phyloP scores from a whole-genome alignment of 2,888 invertebrate species.

The Campaea margaritaria region DNA sequence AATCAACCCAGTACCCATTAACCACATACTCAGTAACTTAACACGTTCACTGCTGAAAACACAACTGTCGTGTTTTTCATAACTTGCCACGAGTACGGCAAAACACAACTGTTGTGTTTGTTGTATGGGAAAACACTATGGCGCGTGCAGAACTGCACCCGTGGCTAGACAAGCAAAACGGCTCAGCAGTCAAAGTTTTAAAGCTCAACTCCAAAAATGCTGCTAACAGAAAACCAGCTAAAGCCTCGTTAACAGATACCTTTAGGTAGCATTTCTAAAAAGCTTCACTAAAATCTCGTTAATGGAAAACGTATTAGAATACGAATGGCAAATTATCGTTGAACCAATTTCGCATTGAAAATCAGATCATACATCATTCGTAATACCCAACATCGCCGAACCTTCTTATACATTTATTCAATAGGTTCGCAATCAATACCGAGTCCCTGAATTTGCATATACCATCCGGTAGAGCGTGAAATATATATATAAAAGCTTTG shows the following conservation, averaged over 20 bases:
- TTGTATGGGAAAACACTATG: too few relatives aligned
- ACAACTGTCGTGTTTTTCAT: too few relatives aligned
- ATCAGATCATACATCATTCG: constrained; percentile 20
- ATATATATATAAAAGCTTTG: constrained; percentile 67
- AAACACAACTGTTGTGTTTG: too few relatives aligned
- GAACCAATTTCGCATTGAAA: constrained; percentile 24
- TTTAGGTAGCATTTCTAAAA: background rate
- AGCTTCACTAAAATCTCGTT: constrained; percentile 1
- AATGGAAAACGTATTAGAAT: constrained; percentile 23
- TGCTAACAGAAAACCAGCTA: background rate
- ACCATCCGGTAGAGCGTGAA: constrained; percentile 49
- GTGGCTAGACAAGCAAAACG: too few relatives aligned
- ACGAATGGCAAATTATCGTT: constrained; percentile 22
- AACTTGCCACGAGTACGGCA: too few relatives aligned
- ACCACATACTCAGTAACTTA: too few relatives aligned
- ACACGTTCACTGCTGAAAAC: too few relatives aligned
- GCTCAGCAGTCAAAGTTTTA: too few relatives aligned
- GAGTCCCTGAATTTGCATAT: constrained; percentile 46
- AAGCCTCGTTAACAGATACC: background rate
- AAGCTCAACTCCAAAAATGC: too few relatives aligned
- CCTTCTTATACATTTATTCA: constrained; percentile 30
- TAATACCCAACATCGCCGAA: constrained; percentile 17
- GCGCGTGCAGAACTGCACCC: too few relatives aligned
- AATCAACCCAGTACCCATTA: too few relatives aligned
- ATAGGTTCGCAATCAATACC: constrained; percentile 36